Conservation (phyloP, 2,113 vertebrate species). For the Pedetes capensis region DNA sequence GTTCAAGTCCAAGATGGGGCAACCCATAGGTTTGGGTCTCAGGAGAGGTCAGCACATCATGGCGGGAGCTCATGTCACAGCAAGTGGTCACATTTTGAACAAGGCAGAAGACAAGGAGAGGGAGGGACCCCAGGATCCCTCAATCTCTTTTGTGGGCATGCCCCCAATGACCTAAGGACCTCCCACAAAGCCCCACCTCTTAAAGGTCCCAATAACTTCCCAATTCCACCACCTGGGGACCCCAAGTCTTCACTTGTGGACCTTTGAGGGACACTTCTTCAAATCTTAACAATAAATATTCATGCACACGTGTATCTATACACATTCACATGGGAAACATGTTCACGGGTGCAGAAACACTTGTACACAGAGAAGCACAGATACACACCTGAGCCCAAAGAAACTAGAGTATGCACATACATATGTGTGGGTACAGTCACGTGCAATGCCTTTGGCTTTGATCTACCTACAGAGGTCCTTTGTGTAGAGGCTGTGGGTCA, state of each 20-base stretch:
- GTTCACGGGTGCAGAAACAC: background rate
- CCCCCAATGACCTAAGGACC: background rate
- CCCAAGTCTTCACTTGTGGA: background rate
- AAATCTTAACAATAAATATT: background rate
- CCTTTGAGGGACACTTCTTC: background rate
- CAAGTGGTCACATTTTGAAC: background rate
- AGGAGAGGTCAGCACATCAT: background rate
- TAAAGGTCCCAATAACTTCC: background rate
- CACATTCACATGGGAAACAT: accelerated
- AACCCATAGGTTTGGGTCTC: background rate
- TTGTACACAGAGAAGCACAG: background rate
- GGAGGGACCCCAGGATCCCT: background rate
- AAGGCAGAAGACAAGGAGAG: background rate
- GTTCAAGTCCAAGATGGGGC: background rate
- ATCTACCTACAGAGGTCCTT: background rate
- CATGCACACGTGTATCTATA: accelerated
- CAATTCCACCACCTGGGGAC: background rate
- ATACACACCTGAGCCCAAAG: background rate
- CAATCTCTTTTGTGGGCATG: background rate
- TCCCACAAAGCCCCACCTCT: background rate
- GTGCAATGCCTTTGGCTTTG: no score
- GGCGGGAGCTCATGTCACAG: background rate
- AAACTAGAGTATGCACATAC: accelerated
- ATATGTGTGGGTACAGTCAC: accelerated
- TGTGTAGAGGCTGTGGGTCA: background rate